Evolutionary conservation across 2,888 invertebrate genomes (phyloP).

Genomic region (Resseliella maxima): DNA sequence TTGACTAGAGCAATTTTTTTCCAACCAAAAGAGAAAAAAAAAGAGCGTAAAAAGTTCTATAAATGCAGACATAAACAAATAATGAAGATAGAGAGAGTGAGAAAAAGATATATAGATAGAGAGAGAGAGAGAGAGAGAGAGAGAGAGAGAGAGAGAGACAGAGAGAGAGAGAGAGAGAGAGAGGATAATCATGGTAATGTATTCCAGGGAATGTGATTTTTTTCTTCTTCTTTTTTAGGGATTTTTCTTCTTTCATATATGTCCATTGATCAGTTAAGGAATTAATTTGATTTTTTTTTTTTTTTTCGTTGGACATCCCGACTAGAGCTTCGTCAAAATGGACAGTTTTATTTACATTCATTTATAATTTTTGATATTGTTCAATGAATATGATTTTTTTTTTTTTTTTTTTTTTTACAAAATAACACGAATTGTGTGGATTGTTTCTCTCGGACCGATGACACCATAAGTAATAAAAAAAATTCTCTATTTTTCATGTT

Average conservation of each 20-base stretch:
- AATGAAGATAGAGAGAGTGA: no score
- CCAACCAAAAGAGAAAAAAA: slow-evolving; percentile 13
- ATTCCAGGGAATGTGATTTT: slow-evolving; percentile 26
- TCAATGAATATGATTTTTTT: slow-evolving; percentile 24
- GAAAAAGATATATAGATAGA: no score
- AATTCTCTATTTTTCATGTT: neutral
- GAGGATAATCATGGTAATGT: neutral
- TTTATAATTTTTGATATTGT: neutral
- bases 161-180: no score
- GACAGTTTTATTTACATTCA: slow-evolving; percentile 51
- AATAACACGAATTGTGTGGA: neutral
- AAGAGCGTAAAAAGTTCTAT: neutral
- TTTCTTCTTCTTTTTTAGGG: neutral
- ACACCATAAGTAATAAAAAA: slow-evolving; percentile 37
- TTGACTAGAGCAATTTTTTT: slow-evolving; percentile 47
- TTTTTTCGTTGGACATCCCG: slow-evolving; percentile 23
- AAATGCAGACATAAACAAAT: neutral
- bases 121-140: no score
- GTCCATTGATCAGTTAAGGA: neutral
- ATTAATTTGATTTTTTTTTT: neutral
- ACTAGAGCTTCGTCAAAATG: slow-evolving; percentile 45
- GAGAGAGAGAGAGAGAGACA: neutral
- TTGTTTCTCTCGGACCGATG: neutral
- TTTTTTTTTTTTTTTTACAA: neutral
- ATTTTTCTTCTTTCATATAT: neutral